Base-by-base conservation (phyloP, 2,888 invertebrate species). In the Euproctis similis region DNA sequence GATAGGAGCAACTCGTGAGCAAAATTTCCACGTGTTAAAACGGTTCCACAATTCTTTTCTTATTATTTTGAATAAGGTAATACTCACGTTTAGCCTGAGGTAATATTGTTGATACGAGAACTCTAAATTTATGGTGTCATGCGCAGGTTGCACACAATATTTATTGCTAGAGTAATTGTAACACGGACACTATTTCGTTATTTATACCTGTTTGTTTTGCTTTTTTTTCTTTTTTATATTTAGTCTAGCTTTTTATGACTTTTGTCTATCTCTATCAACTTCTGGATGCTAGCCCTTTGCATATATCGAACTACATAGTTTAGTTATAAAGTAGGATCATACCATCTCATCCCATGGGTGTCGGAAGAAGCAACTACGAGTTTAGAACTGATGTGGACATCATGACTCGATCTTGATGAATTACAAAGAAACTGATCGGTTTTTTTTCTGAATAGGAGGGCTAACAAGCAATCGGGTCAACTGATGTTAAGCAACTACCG, bases 101-200 rank as follows among this genome's bases (percentile, higher is more conserved):
- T 38, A 33, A 39, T 21, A 26, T 39, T 43, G 39, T 53, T 50
- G 67, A 67, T 69, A 63, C 51, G 50, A 46, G 58, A 66, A 63
- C 55, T 59, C 57, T 36, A 69, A 77, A 77, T 76, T 73, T 75
- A 78, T 66, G 62, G 59, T 54, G 49, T 59, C 58, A 62, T 58
- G 63, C 56, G 55, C 52, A 42, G 50, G 51, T 59, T 51, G 55
- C 38, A 42, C 46, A 33, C 37, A 31, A 45, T 59, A 77, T 77
- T 76, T 77, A 75, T 74, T 53, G 63, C 53, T 49, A 42, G 46
- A 26, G 7, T 26, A 26, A 26, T 35, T 28, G 39, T 37, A 36
- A 33, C 33, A 17, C 16, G 26, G 13, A 36, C 37, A 24, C 42
- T 30, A 40, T 30, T 39, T 35, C 18, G 21, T 21, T 10, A 11